A percentile compares a stretch with the other conserved stretches of the same genome.
Conservation (phyloP, 2,888 invertebrate species). For the Subacronicta megacephala region DNA sequence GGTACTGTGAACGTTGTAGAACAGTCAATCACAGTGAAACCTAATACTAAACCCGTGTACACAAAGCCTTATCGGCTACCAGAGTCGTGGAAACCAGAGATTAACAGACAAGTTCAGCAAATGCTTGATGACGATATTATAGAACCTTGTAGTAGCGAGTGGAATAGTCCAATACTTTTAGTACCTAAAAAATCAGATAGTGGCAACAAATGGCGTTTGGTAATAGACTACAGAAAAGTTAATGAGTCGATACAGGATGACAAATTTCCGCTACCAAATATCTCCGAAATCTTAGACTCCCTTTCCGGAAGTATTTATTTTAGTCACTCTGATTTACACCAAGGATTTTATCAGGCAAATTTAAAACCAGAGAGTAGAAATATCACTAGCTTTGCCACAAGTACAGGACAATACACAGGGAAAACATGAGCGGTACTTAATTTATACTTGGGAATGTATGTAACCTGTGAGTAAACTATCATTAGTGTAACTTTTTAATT, state of each 20-base stretch:
- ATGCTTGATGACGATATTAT: background rate
- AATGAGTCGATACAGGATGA: background rate
- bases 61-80: background rate
- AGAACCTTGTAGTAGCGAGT: background rate
- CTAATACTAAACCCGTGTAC: background rate
- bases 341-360: too few relatives aligned
- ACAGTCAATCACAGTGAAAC: background rate
- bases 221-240: background rate
- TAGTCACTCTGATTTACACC: background rate
- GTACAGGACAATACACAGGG: background rate
- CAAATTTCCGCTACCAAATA: too few relatives aligned
- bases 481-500: too few relatives aligned
- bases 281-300: too few relatives aligned
- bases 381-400: background rate
- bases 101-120: background rate
- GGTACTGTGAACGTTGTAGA: background rate
- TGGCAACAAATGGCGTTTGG: background rate
- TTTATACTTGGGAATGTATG: too few relatives aligned
- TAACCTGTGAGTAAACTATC: too few relatives aligned
- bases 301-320: background rate
- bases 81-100: background rate
- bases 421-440: too few relatives aligned
- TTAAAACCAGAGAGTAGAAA: background rate
- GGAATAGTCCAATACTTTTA: background rate
- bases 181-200: background rate